Evolutionary conservation across 2,888 invertebrate genomes (phyloP).

Genomic region (Ptilodon capucinus): DNA sequence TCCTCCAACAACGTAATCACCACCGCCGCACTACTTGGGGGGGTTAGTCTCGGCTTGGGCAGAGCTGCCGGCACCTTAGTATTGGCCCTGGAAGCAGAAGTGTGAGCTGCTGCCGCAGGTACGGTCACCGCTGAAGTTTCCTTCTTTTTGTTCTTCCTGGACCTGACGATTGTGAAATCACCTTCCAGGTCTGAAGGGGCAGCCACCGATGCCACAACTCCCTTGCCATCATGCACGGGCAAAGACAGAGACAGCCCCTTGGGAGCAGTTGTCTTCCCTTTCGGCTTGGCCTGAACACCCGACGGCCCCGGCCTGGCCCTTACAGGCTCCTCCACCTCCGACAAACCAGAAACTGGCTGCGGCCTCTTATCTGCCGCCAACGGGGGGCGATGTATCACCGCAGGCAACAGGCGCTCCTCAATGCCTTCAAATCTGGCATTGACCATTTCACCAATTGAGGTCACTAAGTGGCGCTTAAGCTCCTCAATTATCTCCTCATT

Average conservation of each 20-base stretch:
- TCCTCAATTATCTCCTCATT: background rate
- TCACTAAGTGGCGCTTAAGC: background rate
- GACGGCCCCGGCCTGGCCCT: background rate
- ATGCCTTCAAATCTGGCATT: background rate
- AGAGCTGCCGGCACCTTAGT: too few species aligned
- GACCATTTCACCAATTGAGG: background rate
- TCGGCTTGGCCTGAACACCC: background rate
- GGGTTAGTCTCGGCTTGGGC: too few species aligned
- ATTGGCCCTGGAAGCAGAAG: too few species aligned
- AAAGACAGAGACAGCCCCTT: background rate
- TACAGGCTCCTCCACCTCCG: background rate
- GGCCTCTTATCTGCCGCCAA: background rate
- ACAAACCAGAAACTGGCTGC: background rate
- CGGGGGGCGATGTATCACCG: background rate
- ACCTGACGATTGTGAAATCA: too few species aligned
- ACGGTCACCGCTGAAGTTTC: too few species aligned
- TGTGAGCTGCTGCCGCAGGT: too few species aligned
- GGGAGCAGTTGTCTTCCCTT: background rate
- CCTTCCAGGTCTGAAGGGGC: too few species aligned
- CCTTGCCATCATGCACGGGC: too few species aligned
- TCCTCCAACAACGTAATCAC: too few species aligned
- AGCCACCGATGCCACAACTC: too few species aligned
- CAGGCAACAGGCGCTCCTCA: background rate
- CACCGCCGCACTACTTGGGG: too few species aligned
- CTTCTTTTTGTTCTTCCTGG: too few species aligned